Percentiles rank a stretch among this genome's conserved stretches.
phyloP scores from a whole-genome alignment of 2,888 invertebrate genomes.

The Rhagonycha lutea region DNA sequence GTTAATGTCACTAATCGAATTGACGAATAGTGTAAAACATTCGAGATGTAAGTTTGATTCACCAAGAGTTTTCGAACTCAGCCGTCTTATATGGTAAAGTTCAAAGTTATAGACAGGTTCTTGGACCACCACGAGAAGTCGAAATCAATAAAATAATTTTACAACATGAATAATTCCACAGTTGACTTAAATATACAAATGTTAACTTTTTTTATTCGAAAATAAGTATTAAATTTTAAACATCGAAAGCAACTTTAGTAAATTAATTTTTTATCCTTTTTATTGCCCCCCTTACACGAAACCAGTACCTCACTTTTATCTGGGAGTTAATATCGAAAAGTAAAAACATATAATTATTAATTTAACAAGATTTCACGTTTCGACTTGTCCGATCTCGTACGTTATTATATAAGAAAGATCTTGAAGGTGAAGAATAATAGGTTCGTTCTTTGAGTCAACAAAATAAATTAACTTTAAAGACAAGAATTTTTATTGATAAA shows the following conservation, averaged over 20 bases:
- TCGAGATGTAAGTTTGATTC: slow-evolving; percentile 15
- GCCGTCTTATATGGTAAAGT: slow-evolving; percentile 27
- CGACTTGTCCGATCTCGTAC: neutral
- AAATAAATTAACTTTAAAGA: slow-evolving; percentile 14
- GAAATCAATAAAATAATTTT: slow-evolving; percentile 40
- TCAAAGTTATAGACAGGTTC: slow-evolving; percentile 30
- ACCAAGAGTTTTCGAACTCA: slow-evolving; percentile 27
- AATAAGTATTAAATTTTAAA: slow-evolving; percentile 27
- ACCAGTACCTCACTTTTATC: neutral
- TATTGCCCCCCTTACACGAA: neutral
- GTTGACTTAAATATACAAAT: slow-evolving; percentile 35
- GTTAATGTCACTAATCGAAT: slow-evolving; percentile 1
- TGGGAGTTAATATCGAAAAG: neutral
- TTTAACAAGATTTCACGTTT: neutral
- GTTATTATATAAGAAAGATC: slow-evolving; percentile 3
- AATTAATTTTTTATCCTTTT: slow-evolving; percentile 4
- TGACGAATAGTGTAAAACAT: slow-evolving; percentile 5
- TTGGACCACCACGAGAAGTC: slow-evolving; percentile 38
- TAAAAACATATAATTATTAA: neutral
- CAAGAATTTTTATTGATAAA: slow-evolving; percentile 20
- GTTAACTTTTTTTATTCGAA: slow-evolving; percentile 37
- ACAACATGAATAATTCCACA: slow-evolving; percentile 36
- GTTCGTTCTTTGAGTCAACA: slow-evolving; percentile 6
- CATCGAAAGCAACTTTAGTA: slow-evolving; percentile 11
- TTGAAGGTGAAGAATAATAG: slow-evolving; percentile 7